Base-by-base conservation (phyloP, 2,113 vertebrate species). In the Phyllopteryx taeniolatus region DNA sequence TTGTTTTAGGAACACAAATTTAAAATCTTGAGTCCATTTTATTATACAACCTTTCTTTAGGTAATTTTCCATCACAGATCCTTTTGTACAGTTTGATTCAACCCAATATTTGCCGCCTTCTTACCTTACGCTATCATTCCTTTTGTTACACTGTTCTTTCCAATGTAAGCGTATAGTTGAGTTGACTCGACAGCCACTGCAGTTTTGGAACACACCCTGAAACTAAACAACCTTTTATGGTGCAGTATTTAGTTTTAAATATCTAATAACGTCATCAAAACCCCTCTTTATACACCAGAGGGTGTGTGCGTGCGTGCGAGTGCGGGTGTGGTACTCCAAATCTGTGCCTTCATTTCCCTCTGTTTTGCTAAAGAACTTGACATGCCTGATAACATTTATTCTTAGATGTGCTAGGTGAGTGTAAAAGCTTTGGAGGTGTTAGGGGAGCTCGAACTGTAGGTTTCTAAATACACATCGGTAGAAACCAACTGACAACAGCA, bases 281-380 rank as follows among this genome's bases (percentile, higher is more conserved):
- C 84, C 80, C 73, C 80, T 86, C 76, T 78, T 76, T 70, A 70
- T 69, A 72, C 72, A 83, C 72, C 78, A 81, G 80, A 83, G 80
- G 79, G 84, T 22, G 62, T 83, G 85, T 86, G 80, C 69, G 66
- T 8, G 83, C 77, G 82, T 20, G 54, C 83, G 35, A 39, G 49
- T 53, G 86, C 86, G 83, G 66, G 68, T 72, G 59, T 59, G 35
- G 72, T 67, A 82, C 66, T 46, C 66, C 83, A 78, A 82, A 68
- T 89, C 87, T 89, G 86, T 90, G 90, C 88, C 88, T 91, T 91
- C 85, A 85, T 78, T 46, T 67, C 73, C 70, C 73, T 70, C 70
- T 54, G 68, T 73, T 77, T 78, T 31, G 63, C 71, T 66, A 5
- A n/a, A 22, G 9, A 46, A 47, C 64, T 66, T 66, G 14, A 47